phyloP scores from a whole-genome alignment of 1,140 invertebrate genomes.

The Glossosoma conforme region DNA sequence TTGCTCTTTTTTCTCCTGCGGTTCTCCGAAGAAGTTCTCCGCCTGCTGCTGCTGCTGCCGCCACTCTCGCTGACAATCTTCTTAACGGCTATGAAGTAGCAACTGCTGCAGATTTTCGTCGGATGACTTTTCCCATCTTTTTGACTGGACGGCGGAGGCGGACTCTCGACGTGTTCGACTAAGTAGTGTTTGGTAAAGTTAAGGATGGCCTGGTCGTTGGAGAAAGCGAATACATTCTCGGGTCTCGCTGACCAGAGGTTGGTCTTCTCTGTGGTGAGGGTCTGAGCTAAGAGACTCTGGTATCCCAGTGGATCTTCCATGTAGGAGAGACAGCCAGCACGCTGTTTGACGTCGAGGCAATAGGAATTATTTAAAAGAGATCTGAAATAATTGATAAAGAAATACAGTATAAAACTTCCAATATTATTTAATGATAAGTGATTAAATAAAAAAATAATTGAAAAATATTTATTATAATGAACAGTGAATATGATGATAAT shows the following conservation, averaged over 20 bases:
- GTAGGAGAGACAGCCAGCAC: constrained; percentile 84
- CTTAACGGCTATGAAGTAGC: constrained; percentile 19
- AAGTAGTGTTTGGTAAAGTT: constrained; percentile 66
- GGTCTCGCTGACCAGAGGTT: constrained; percentile 62
- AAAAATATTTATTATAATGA: constrained; percentile 21
- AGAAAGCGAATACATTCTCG: constrained; percentile 60
- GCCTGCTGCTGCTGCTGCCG: neutral
- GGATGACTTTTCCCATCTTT: neutral
- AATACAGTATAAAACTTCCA: too few relatives aligned
- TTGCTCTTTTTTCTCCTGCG: neutral
- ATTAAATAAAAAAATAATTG: constrained; percentile 34
- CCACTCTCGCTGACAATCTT: constrained; percentile 9
- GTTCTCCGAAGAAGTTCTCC: neutral
- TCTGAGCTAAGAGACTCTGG: constrained; percentile 75
- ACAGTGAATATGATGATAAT: too few relatives aligned
- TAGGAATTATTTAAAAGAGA: constrained; percentile 64
- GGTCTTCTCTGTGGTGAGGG: constrained; percentile 72
- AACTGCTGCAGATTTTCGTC: constrained; percentile 23
- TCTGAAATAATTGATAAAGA: constrained; percentile 38
- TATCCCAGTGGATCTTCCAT: constrained; percentile 83
- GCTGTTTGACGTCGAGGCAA: constrained; percentile 80
- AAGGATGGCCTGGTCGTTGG: constrained; percentile 59
- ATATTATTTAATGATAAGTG: constrained; percentile 8
- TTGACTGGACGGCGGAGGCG: too few relatives aligned
- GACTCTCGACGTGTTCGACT: too few relatives aligned